Conservation (phyloP, 2,113 vertebrate genomes). For the Thunnus thynnus region DNA sequence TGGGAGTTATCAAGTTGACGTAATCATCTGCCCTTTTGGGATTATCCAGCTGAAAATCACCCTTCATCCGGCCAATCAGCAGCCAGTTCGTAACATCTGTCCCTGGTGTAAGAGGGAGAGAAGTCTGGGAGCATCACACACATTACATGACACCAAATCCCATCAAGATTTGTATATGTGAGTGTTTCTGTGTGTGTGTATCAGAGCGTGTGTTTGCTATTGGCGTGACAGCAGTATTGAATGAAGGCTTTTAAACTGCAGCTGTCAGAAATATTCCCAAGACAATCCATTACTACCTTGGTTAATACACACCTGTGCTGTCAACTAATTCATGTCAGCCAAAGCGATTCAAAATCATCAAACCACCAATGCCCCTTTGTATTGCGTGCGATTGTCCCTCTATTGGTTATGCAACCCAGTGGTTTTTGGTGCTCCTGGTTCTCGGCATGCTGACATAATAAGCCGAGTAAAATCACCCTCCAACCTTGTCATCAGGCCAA, state of each 20-base stretch:
- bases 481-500: constrained; percentile 81
- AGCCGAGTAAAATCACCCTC: constrained; percentile 58
- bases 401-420: constrained; percentile 72
- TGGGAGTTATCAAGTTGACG: constrained; percentile 46
- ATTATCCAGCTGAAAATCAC: constrained; percentile 64
- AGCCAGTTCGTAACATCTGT: constrained; percentile 70
- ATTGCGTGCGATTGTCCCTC: constrained; percentile 33
- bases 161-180: constrained; percentile 39
- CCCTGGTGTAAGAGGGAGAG: constrained; percentile 43
- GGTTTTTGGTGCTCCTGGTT: constrained; percentile 65
- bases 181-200: constrained; percentile 23
- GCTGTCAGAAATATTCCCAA: constrained; percentile 33
- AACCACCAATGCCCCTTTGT: constrained; percentile 35
- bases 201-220: constrained; percentile 21
- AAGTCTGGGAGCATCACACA: constrained; percentile 42
- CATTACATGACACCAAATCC: constrained; percentile 58
- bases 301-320: not conserved
- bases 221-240: constrained; percentile 12
- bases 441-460: constrained; percentile 76
- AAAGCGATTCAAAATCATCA: constrained; percentile 48
- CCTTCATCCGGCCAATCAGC: constrained; percentile 68
- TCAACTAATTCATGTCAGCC: constrained; percentile 25
- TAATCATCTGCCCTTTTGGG: constrained; percentile 65
- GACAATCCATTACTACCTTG: constrained; percentile 34
- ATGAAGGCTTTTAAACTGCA: constrained; percentile 40